A percentile compares a stretch with the other conserved stretches of the same genome.
Conservation (phyloP, 2,797 vertebrate genomes). For the Lepus townsendii region DNA sequence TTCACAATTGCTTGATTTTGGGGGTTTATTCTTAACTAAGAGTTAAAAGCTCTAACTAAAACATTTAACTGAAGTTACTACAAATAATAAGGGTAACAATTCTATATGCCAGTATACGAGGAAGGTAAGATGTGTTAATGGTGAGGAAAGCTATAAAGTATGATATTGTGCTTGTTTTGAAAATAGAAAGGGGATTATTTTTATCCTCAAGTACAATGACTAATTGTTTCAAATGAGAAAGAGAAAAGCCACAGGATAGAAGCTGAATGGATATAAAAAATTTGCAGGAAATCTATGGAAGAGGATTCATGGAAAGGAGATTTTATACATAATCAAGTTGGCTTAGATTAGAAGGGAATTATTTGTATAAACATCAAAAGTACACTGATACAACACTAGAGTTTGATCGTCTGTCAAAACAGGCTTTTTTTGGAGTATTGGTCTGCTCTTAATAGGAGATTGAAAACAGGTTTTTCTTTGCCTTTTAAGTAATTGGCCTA, state of each 20-base stretch:
- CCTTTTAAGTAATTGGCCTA: neutral
- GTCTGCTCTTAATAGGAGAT: neutral
- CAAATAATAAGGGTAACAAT: neutral
- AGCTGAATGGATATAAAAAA: neutral
- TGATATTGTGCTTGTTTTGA: neutral
- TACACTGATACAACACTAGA: neutral
- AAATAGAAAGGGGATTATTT: neutral
- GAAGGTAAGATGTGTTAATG: neutral
- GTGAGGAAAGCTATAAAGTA: neutral
- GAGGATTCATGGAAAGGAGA: neutral
- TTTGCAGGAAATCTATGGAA: neutral
- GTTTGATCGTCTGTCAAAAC: neutral
- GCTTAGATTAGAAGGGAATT: neutral
- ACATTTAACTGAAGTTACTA: neutral
- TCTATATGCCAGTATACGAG: neutral
- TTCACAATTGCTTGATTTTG: neutral
- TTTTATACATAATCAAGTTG: neutral
- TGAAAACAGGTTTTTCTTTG: neutral
- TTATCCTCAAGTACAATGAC: neutral
- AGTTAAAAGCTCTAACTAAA: neutral
- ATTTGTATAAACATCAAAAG: neutral
- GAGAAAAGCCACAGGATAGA: neutral
- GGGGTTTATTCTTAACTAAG: neutral
- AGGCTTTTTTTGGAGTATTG: neutral
- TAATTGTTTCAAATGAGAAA: neutral